phyloP scores from a whole-genome alignment of 2,797 vertebrate species.

The Lerista edwardsae region DNA sequence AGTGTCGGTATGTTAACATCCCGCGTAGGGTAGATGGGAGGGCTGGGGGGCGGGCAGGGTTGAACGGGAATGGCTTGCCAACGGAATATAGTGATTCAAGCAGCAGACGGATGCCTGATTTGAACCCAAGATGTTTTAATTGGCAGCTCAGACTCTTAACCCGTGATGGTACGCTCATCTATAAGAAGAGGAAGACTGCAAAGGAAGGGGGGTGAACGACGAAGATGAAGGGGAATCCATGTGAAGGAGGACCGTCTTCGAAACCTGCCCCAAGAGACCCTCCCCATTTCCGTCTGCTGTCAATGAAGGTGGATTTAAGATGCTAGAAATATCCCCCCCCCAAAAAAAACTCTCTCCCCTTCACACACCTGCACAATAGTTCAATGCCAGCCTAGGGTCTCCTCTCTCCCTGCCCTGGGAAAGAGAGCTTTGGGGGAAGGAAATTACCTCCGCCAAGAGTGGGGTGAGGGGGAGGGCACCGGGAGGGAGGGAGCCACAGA shows the following conservation, averaged over 20 bases:
- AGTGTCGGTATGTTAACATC: not conserved
- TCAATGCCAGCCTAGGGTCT: not conserved
- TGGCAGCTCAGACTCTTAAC: not conserved
- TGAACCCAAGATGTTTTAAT: not conserved
- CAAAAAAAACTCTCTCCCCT: not conserved
- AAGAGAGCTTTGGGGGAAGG: not conserved
- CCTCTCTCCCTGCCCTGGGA: not conserved
- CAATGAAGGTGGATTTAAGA: not conserved
- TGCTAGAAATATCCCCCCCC: not conserved
- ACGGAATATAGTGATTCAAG: not conserved
- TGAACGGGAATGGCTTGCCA: not conserved
- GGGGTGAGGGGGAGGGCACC: accelerated
- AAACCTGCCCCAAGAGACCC: no score
- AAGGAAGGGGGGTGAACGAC: no score
- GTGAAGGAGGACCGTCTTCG: not conserved
- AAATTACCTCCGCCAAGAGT: no score
- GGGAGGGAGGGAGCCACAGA: not conserved
- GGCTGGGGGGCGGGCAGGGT: no score
- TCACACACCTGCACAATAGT: not conserved
- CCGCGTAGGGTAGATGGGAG: no score
- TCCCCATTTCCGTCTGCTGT: not conserved
- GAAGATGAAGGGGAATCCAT: not conserved
- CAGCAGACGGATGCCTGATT: not conserved
- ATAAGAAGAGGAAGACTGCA: not conserved
- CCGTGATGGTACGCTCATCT: no score